Percentiles rank a stretch among this genome's conserved stretches.
phyloP scores from a whole-genome alignment of 2,797 vertebrate genomes.

The Anguilla obscura region DNA sequence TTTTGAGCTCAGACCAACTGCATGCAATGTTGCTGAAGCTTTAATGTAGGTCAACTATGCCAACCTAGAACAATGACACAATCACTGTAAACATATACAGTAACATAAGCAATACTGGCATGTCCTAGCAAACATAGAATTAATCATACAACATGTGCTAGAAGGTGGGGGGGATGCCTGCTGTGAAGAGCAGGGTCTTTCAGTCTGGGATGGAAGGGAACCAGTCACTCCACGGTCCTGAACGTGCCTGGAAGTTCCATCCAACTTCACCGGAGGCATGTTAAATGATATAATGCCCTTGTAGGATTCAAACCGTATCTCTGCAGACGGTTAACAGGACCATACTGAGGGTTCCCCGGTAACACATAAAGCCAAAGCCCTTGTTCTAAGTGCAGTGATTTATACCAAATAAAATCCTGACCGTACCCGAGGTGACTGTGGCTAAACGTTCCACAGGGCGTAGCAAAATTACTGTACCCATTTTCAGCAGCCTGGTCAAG shows the following conservation, averaged over 20 bases:
- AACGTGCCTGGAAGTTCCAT: too few relatives aligned
- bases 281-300: neutral
- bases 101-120: neutral
- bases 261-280: neutral
- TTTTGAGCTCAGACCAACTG: neutral
- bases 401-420: neutral
- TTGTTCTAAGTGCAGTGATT: neutral
- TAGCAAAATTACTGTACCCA: neutral
- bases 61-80: neutral
- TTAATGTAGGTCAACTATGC: neutral
- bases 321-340: too few relatives aligned
- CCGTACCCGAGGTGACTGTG: too few relatives aligned
- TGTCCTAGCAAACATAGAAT: neutral
- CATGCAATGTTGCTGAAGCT: neutral
- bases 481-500: too few relatives aligned
- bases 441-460: too few relatives aligned
- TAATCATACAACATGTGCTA: too few relatives aligned
- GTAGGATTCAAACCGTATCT: too few relatives aligned
- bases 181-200: neutral
- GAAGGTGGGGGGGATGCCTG: too few relatives aligned
- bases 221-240: too few relatives aligned
- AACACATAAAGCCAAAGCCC: too few relatives aligned
- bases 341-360: too few relatives aligned
- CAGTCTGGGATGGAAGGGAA: neutral
- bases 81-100: neutral